Evolutionary conservation across 1,140 invertebrate species (phyloP).

Genomic region (Pachyrhynchus sulphureomaculatus): DNA sequence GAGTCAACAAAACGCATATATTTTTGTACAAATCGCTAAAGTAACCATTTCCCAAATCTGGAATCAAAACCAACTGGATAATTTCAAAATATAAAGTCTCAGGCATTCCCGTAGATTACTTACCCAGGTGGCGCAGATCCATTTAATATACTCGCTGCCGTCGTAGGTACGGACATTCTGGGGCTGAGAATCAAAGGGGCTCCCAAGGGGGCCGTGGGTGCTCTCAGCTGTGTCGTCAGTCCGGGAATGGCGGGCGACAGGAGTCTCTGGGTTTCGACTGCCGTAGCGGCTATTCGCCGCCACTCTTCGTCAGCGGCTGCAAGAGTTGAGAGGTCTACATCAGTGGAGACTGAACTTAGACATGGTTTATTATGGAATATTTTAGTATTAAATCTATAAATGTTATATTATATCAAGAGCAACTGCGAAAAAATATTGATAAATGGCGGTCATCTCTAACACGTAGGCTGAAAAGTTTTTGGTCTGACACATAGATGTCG

Average conservation of each 20-base stretch:
- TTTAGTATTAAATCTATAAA: too few species aligned
- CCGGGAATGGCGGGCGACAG: slow-evolving; percentile 65
- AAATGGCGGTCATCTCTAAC: too few species aligned
- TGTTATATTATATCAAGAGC: too few species aligned
- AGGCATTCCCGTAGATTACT: not conserved
- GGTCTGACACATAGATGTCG: too few species aligned
- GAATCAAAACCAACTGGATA: too few species aligned
- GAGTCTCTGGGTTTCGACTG: slow-evolving; percentile 74
- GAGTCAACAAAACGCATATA: too few species aligned
- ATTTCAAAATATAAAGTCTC: too few species aligned
- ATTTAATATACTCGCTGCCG: slow-evolving; percentile 70
- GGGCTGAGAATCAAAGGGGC: slow-evolving; percentile 87
- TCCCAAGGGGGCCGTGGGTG: slow-evolving; percentile 68
- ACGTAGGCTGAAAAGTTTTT: too few species aligned
- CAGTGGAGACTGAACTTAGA: slow-evolving; percentile 27
- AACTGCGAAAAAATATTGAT: too few species aligned
- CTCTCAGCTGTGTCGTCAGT: slow-evolving; percentile 65
- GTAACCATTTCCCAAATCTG: too few species aligned
- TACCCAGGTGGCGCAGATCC: slow-evolving; percentile 65
- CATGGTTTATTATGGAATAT: not conserved
- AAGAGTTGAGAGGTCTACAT: slow-evolving; percentile 32
- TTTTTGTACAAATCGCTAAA: too few species aligned
- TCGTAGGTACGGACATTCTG: slow-evolving; percentile 77
- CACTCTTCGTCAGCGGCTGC: slow-evolving; percentile 76
- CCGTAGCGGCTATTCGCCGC: slow-evolving; percentile 70